phyloP scores from a whole-genome alignment of 2,797 vertebrate species.

The Pyrocephalus nanus region DNA sequence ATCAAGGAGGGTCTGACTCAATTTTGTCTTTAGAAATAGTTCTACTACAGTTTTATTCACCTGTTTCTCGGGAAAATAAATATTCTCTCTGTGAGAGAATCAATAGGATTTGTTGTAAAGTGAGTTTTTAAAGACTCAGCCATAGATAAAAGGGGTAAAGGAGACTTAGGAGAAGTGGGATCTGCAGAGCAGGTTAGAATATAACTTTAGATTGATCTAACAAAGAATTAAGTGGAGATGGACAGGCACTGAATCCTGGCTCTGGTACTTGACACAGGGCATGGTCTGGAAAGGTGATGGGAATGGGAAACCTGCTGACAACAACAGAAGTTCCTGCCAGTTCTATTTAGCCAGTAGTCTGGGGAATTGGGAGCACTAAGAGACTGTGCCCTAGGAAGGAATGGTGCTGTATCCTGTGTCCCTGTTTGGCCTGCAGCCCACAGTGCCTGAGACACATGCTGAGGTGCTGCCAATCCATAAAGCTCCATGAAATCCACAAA shows the following conservation, averaged over 20 bases:
- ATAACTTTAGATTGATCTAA: neutral
- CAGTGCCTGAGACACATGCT: neutral
- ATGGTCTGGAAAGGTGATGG: neutral
- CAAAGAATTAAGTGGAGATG: neutral
- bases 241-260: neutral
- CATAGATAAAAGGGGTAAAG: neutral
- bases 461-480: neutral
- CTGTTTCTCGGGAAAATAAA: neutral
- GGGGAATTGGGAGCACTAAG: neutral
- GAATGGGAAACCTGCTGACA: conserved; percentile 13
- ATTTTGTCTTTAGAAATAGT: neutral
- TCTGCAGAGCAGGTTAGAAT: neutral
- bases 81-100: neutral
- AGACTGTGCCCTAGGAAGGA: neutral
- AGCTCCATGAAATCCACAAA: neutral
- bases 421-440: neutral
- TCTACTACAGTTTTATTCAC: neutral
- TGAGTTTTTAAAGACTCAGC: neutral
- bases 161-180: neutral
- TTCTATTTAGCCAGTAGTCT: neutral
- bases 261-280: neutral
- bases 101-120: neutral
- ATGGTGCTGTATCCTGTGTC: neutral
- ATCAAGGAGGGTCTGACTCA: neutral
- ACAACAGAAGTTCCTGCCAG: neutral